Evolutionary conservation across 64 coral and sea anemone genomes (phyloP).

Genomic region (Cladopsammia gracilis): DNA sequence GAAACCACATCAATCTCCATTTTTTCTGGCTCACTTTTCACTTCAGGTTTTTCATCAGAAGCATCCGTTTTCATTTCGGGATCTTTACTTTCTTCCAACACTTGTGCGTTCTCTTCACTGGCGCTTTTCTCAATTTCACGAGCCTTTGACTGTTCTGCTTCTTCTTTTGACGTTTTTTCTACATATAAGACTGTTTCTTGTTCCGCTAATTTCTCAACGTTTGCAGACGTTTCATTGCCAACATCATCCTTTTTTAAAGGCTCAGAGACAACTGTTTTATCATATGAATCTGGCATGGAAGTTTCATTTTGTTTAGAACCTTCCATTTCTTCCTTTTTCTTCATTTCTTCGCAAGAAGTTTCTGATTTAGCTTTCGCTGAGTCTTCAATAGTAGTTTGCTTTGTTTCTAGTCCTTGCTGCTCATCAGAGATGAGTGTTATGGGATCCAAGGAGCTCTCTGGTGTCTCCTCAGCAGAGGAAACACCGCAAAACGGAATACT

Average conservation of each 20-base stretch:
- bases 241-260: background rate
- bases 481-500: background rate
- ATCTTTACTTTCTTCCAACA: background rate
- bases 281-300: background rate
- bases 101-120: background rate
- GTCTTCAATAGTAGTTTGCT: background rate
- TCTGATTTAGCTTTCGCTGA: background rate
- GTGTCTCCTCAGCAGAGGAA: background rate
- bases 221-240: background rate
- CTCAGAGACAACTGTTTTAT: background rate
- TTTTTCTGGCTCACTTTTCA: constrained; percentile 17
- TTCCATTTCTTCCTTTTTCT: background rate
- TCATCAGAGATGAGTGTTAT: background rate
- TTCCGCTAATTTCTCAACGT: background rate
- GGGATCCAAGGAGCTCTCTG: background rate
- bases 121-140: background rate
- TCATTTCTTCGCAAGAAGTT: background rate
- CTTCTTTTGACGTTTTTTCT: background rate
- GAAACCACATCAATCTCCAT: background rate
- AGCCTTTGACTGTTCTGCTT: background rate
- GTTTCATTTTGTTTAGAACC: background rate
- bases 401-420: background rate
- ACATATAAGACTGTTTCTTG: background rate
- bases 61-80: background rate
- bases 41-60: background rate